Base-by-base conservation (phyloP, 2,888 invertebrate genomes). In the Monochamus alternatus region DNA sequence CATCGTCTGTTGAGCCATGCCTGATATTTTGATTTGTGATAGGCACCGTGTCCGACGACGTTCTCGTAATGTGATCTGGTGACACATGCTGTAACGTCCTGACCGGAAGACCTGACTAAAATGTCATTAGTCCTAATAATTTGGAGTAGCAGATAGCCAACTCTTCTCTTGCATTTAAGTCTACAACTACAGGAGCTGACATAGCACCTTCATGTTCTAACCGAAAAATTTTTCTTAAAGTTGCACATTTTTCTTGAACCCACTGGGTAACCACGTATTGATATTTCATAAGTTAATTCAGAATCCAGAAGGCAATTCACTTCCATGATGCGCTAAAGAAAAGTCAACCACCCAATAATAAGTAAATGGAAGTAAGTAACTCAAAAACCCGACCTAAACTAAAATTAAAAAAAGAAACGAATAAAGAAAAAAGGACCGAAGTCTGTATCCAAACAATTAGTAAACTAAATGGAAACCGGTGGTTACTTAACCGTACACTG, bases 201-300 rank as follows among this genome's bases (percentile, higher is more conserved):
- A 30, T 9, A 5, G 44, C n/a, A n/a, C 51, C 62, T 30, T 43
- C 38, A 12, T 30, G 12, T 30, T 70, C 60, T 14, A 58, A 22
- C n/a, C 70, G 44, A 14, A 44, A 59, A 2, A 30, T 31, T 9
- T 47, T 44, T 60, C 70, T 43, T 22, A 70, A 60, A n/a, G 10
- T 30, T n/a, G 22, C 44, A 5, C 71, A n/a, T 52, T 71, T 71
- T 30, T 71, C 51, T 14, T 22, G 22, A 14, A 3, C 52, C 62
- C 10, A 71, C 9, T 7, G 51, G 62, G 12, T 47, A 71, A 22
- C 38, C 63, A 7, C 63, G 60, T 5, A 71, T 63, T 32, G 12
- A 31, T 8, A 71, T 14, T 62, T 52, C 70, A 31, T 70, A 70
- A 30, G 51, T 70, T 5, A 70, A 30, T 62, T 70, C 70, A 30